These are phyloP conservation scores for Limnodromus scolopaceus DNA, from an alignment of 2,797 vertebrate genomes.

Conservation along the genomic window DNA sequence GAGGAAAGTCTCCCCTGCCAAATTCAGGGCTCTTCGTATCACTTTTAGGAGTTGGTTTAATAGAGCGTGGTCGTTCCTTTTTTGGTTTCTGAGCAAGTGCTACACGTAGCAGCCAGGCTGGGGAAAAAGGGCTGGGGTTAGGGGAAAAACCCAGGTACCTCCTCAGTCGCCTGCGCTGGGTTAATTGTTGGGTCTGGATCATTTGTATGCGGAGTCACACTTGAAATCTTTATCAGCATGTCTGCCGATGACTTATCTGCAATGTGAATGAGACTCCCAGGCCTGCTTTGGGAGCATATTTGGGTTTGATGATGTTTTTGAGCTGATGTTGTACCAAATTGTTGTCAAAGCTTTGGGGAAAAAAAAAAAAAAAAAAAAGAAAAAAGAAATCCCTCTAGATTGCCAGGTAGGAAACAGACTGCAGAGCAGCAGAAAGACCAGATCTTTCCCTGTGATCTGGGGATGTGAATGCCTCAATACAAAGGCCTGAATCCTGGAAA, in stretches of 20 bases:
- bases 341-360: not conserved
- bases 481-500: not conserved
- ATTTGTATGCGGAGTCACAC: conserved; percentile 48
- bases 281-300: conserved; percentile 1
- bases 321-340: conserved; percentile 17
- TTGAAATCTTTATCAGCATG: conserved; percentile 35
- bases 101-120: not conserved
- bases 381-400: not conserved
- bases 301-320: not conserved
- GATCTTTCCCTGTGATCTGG: not conserved
- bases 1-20: not conserved
- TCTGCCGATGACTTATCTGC: conserved; percentile 34
- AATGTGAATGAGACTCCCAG: conserved; percentile 39
- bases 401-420: conserved; percentile 22
- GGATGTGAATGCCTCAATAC: rapidly evolving
- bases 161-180: not conserved
- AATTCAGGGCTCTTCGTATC: not conserved
- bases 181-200: not conserved
- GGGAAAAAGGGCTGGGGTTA: not conserved
- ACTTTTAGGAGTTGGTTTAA: not conserved
- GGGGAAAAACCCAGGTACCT: not conserved
- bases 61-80: not conserved
- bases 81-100: not conserved
- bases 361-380: not conserved
- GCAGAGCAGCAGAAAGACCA: not conserved